Percentiles rank a stretch among this genome's conserved stretches.
Conservation (phyloP, 2,113 vertebrate species). For the Charina bottae region DNA sequence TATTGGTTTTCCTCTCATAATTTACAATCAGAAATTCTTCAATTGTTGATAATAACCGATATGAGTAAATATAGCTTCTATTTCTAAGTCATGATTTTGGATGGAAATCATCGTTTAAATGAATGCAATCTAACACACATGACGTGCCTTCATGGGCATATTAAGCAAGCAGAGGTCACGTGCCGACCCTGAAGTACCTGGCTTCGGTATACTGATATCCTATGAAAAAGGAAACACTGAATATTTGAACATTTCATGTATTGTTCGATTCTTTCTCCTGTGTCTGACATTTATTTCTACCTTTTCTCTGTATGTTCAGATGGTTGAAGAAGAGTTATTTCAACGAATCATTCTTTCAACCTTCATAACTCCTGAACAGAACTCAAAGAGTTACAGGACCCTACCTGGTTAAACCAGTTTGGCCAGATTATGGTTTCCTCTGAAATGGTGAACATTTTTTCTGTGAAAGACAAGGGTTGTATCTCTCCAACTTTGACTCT, state of each 20-base stretch:
- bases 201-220: neutral
- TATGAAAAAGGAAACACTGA: neutral
- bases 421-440: neutral
- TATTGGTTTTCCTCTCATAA: neutral
- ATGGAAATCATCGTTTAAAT: neutral
- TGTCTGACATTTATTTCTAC: neutral
- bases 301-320: neutral
- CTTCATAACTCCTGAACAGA: neutral
- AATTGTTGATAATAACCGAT: neutral
- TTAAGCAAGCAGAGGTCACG: neutral
- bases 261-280: neutral
- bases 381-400: neutral
- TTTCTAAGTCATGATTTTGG: neutral
- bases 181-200: neutral
- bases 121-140: neutral
- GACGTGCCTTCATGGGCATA: neutral
- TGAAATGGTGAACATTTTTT: neutral
- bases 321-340: neutral
- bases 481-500: neutral
- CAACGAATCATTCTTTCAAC: neutral
- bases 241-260: neutral
- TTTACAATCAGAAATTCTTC: neutral
- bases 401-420: neutral
- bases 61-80: neutral
- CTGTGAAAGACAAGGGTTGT: neutral